These are phyloP conservation scores for Malthinus seriepunctatus DNA, from an alignment of 2,888 invertebrate species.

Conservation along the genomic window DNA sequence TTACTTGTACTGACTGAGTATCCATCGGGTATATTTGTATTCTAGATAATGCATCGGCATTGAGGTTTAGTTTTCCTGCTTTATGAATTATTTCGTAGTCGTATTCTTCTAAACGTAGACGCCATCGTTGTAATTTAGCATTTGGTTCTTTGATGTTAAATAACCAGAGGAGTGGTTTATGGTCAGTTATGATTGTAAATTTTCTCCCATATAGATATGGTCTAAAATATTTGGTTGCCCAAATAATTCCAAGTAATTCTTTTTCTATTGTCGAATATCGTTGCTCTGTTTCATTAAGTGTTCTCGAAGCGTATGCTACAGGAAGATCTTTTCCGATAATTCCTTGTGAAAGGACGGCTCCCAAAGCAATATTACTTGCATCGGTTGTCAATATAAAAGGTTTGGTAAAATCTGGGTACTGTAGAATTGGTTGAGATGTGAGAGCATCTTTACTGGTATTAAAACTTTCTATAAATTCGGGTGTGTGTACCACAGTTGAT, in stretches of 20 bases:
- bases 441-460: no score
- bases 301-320: background rate
- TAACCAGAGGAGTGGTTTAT: background rate
- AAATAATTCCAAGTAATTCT: background rate
- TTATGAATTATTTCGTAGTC: no score
- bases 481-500: no score
- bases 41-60: background rate
- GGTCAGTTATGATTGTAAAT: background rate
- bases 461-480: no score
- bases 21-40: background rate
- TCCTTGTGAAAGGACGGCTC: no score
- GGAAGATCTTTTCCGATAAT: no score
- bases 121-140: background rate
- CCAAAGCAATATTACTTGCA: no score
- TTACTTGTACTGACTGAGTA: no score
- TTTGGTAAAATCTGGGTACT: no score
- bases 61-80: background rate
- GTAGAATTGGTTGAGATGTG: no score
- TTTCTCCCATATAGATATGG: background rate
- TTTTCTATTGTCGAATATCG: background rate
- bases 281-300: background rate
- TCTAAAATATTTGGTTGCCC: background rate
- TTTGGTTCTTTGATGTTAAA: background rate
- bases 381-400: no score
- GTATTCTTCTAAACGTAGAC: no score